Evolutionary conservation across 1,140 invertebrate species (phyloP).

Genomic region (Cherax destructor): DNA sequence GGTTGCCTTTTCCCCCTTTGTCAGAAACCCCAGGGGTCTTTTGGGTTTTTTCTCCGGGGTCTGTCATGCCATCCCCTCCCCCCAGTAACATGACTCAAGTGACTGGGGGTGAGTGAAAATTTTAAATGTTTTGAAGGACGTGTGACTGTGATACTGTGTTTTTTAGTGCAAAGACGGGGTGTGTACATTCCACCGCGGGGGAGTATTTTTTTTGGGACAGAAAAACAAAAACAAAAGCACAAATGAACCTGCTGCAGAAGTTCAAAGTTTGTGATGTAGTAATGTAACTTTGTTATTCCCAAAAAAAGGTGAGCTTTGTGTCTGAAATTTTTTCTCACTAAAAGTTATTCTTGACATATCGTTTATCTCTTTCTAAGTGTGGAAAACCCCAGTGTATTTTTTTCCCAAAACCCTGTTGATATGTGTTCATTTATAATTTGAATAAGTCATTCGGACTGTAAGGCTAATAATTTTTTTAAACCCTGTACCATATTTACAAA

Average conservation of each 20-base stretch:
- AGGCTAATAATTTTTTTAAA: constrained; percentile 50
- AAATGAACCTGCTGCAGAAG: constrained; percentile 59
- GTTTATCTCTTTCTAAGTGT: constrained; percentile 48
- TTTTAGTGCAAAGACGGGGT: constrained; percentile 64
- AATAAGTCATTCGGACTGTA: constrained; percentile 49
- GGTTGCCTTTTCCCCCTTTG: constrained; percentile 48
- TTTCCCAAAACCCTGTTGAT: constrained; percentile 56
- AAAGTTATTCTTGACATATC: constrained; percentile 35
- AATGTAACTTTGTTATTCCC: constrained; percentile 63
- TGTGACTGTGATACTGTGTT: constrained; percentile 70
- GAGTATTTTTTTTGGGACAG: constrained; percentile 64
- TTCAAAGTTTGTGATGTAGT: constrained; percentile 57
- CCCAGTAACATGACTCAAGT: constrained; percentile 61
- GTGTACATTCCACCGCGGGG: constrained; percentile 67
- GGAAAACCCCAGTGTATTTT: constrained; percentile 64
- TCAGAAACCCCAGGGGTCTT: constrained; percentile 22
- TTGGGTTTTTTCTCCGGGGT: constrained; percentile 15
- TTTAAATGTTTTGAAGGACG: constrained; percentile 64
- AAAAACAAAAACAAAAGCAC: constrained; percentile 59
- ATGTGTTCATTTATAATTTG: constrained; percentile 58
- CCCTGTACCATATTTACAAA: constrained; percentile 62
- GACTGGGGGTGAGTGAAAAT: constrained; percentile 66
- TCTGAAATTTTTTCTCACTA: constrained; percentile 27
- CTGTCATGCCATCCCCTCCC: constrained; percentile 24
- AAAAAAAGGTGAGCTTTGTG: constrained; percentile 43